phyloP scores from a whole-genome alignment of 2,888 invertebrate genomes.

The Mythimna lalbum region DNA sequence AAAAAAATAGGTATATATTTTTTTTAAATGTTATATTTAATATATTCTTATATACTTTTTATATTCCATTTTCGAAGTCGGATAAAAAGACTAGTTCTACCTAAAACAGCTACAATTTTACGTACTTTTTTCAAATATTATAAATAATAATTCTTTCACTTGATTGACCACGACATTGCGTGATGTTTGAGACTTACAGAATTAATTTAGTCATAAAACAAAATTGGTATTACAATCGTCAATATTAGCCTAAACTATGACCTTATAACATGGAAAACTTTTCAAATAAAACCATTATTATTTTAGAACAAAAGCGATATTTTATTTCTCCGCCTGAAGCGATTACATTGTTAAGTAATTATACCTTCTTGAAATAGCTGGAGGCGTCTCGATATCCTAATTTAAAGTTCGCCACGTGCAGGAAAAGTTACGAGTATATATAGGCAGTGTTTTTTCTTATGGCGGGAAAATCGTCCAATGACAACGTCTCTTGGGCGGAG shows the following conservation, averaged over 20 bases:
- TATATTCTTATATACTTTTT: too few species aligned
- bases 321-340: conserved; percentile 6
- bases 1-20: too few species aligned
- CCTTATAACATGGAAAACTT: background rate
- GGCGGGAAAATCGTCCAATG: too few species aligned
- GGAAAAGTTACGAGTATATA: background rate
- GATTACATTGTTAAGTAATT: conserved; percentile 14
- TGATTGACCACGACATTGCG: conserved; percentile 20
- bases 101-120: too few species aligned
- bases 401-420: background rate
- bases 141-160: background rate
- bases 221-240: background rate
- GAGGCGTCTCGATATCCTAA: conserved; percentile 16
- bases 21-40: too few species aligned
- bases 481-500: too few species aligned
- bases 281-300: conserved; percentile 1
- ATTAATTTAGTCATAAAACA: conserved; percentile 15
- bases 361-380: conserved; percentile 8
- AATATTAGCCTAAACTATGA: conserved; percentile 9
- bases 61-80: too few species aligned
- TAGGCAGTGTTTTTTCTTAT: too few species aligned
- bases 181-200: conserved; percentile 4
- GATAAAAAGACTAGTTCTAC: too few species aligned
- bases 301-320: conserved; percentile 17
- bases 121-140: background rate